Evolutionary conservation across 2,113 vertebrate species (phyloP).

Genomic region (Psephotus haematonotus): DNA sequence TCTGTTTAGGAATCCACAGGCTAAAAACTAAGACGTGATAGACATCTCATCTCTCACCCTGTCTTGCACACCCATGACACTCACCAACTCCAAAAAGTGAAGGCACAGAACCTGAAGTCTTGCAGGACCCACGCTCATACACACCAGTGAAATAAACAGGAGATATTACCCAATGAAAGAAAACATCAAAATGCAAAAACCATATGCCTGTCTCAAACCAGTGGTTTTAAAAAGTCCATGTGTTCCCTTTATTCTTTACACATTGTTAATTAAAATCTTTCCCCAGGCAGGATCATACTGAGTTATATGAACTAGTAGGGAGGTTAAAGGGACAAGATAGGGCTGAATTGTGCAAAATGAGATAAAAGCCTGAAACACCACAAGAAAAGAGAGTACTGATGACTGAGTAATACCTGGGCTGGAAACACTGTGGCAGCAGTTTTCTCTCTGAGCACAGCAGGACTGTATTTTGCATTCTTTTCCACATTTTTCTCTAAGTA

Average conservation of each 20-base stretch:
- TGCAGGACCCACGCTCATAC: neutral
- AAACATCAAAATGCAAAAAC: slow-evolving; percentile 40
- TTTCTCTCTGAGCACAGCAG: slow-evolving; percentile 51
- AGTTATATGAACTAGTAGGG: slow-evolving; percentile 50
- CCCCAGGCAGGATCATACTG: slow-evolving; percentile 71
- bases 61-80: neutral
- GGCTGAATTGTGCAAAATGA: slow-evolving; percentile 36
- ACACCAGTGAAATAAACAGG: neutral
- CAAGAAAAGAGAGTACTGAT: neutral
- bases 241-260: slow-evolving; percentile 49
- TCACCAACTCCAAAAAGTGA: neutral
- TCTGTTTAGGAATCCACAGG: neutral
- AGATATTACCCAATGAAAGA: neutral
- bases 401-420: slow-evolving; percentile 44
- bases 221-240: slow-evolving; percentile 8
- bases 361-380: slow-evolving; percentile 37
- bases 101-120: neutral
- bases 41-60: neutral
- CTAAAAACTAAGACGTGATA: neutral
- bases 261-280: slow-evolving; percentile 74
- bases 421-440: slow-evolving; percentile 13
- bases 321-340: slow-evolving; percentile 49
- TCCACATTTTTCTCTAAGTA: slow-evolving; percentile 16
- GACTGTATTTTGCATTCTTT: slow-evolving; percentile 48
- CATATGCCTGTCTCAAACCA: neutral